phyloP scores from a whole-genome alignment of 2,113 vertebrate genomes.

The Agelaius tricolor region DNA sequence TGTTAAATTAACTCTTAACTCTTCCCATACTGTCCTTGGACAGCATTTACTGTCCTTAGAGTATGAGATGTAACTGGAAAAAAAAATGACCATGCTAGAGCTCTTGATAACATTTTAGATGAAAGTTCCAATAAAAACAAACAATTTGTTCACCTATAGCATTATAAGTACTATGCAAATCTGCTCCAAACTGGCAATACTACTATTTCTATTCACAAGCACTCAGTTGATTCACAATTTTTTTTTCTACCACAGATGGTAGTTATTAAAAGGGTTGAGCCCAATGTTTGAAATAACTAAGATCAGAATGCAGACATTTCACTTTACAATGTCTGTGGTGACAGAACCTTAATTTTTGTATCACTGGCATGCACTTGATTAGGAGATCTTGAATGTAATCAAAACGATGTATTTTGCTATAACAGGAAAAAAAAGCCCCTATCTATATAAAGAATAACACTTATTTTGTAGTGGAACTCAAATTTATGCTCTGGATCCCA shows the following conservation, averaged over 20 bases:
- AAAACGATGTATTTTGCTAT: not conserved
- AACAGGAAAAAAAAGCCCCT: not conserved
- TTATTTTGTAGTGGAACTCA: not conserved
- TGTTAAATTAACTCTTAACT: not conserved
- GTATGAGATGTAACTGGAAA: not conserved
- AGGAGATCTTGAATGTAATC: not conserved
- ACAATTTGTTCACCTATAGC: not conserved
- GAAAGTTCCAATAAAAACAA: not conserved
- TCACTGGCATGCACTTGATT: not conserved
- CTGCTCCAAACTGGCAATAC: not conserved
- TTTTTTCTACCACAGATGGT: not conserved
- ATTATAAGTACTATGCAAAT: not conserved
- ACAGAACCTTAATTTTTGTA: constrained; percentile 22
- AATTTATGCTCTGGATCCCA: not conserved
- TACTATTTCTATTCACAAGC: not conserved
- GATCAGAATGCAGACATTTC: not conserved
- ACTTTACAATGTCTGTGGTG: not conserved
- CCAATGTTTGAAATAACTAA: not conserved
- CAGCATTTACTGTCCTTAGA: not conserved
- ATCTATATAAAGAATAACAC: not conserved
- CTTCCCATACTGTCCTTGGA: not conserved
- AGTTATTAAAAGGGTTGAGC: not conserved
- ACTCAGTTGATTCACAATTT: not conserved
- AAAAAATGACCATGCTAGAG: not conserved
- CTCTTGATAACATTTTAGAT: not conserved